Conservation (phyloP, 2,888 invertebrate species). For the Polymixis flavicincta region DNA sequence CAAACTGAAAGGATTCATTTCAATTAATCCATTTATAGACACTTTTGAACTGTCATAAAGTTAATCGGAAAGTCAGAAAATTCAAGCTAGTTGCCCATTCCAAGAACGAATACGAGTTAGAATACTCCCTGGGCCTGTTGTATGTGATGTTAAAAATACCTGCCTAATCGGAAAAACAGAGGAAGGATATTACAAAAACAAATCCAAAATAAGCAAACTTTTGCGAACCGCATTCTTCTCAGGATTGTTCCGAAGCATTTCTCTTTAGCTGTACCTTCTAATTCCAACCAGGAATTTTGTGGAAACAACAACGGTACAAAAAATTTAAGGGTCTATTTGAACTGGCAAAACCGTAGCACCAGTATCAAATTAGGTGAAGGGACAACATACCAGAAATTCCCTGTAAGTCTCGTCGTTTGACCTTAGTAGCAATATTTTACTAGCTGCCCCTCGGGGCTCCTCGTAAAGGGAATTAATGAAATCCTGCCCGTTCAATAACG, state of each 20-base stretch:
- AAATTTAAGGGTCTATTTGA: conserved; percentile 41
- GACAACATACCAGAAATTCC: conserved; percentile 66
- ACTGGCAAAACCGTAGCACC: conserved; percentile 40
- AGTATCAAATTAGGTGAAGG: conserved; percentile 69
- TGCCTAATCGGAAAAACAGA: background rate
- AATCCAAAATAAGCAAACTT: conserved; percentile 41
- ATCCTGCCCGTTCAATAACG: conserved; percentile 68
- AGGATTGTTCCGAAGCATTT: conserved; percentile 31
- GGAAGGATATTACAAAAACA: conserved; percentile 10
- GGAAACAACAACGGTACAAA: conserved; percentile 44
- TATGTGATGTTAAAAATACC: background rate
- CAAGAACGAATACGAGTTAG: too few relatives aligned
- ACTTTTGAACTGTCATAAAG: too few relatives aligned
- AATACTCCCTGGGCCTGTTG: background rate
- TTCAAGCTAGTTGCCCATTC: too few relatives aligned
- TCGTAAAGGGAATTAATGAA: conserved; percentile 79
- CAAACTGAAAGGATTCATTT: too few relatives aligned
- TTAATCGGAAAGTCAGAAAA: too few relatives aligned
- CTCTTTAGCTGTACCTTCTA: conserved; percentile 41
- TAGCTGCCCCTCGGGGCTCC: conserved; percentile 64
- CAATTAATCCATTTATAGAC: too few relatives aligned
- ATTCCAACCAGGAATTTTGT: conserved; percentile 43
- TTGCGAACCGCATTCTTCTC: conserved; percentile 31
- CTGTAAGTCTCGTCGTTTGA: conserved; percentile 61
- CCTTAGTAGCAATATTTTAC: conserved; percentile 71